Evolutionary conservation across 1,140 invertebrate genomes (phyloP), one percentile per base, ranked within the genome.

Genomic region (Danaus melanippus): DNA sequence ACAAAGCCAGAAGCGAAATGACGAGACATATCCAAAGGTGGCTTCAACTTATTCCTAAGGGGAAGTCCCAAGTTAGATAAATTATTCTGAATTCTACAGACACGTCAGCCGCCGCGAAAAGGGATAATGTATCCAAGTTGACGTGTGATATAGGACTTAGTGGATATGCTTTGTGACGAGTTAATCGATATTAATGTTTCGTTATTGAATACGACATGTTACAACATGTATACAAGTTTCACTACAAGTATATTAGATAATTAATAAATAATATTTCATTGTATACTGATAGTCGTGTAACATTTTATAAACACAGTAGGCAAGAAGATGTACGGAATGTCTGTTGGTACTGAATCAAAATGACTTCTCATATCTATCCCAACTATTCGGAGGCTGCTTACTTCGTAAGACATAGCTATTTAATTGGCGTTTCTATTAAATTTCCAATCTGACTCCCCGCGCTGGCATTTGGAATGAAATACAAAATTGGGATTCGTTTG

Each of bases 41-140:
- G 50, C 46, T 53, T 46, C 11, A 56, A 56, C 55, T 53, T 65
- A 65, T 65, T 62, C 63, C 59, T 58, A 53, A 32, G 59, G 53
- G 63, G 56, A 53, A 62, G 56, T 56, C 56, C 49, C 42, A 45
- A 60, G 53, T 62, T 58, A 65, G 60, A 65, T 59, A 67, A 60
- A 62, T 62, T 60, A 68, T 65, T 65, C 58, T 64, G 53, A 60
- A 63, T 53, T 54, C 45, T 63, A 55, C 58, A 48, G 71, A 69
- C 64, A 47, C 51, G 50, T 49, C 53, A 45, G 61, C 71, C 47
- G 51, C 67, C 64, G 67, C 67, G 69, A 61, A 66, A 66, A 70
- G 62, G 71, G 67, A 70, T 68, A 64, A 64, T 58, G 59, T 71
- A 67, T 51, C 62, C 43, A 59, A 64, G 59, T 61, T 64, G 67